These are phyloP conservation scores for Agapetus fuscipes DNA, from an alignment of 2,888 invertebrate species.

Conservation along the genomic window DNA sequence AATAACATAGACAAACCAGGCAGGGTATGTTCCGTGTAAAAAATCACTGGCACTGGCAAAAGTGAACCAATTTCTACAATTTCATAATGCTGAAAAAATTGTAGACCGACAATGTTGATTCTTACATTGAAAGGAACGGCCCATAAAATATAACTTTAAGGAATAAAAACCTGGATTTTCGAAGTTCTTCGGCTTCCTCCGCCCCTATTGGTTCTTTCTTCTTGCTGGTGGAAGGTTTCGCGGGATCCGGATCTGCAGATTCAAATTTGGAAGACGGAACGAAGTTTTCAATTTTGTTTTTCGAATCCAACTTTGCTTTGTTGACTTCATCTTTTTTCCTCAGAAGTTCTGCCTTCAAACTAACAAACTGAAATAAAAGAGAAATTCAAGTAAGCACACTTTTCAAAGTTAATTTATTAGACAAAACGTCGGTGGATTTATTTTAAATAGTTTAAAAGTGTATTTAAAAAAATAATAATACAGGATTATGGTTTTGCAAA, in stretches of 20 bases:
- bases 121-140: no score
- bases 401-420: background rate
- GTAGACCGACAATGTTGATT: background rate
- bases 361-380: slow-evolving; percentile 49
- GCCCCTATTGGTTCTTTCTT: slow-evolving; percentile 28
- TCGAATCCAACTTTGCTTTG: slow-evolving; percentile 49
- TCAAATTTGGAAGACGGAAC: slow-evolving; percentile 35
- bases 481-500: background rate
- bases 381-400: background rate
- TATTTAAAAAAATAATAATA: slow-evolving; percentile 24
- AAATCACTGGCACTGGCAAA: no score
- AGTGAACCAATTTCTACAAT: no score
- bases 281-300: slow-evolving; percentile 43
- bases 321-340: slow-evolving; percentile 78
- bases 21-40: no score
- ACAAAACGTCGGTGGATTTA: background rate
- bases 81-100: no score
- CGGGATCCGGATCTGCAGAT: slow-evolving; percentile 33
- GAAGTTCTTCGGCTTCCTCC: slow-evolving; percentile 30
- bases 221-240: slow-evolving; percentile 39
- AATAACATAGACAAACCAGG: no score
- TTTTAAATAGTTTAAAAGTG: no score
- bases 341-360: slow-evolving; percentile 80
- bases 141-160: slow-evolving; percentile 6
- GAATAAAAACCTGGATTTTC: slow-evolving; percentile 42